phyloP scores from a whole-genome alignment of 2,888 invertebrate species.

The Diplazon laetatorius region DNA sequence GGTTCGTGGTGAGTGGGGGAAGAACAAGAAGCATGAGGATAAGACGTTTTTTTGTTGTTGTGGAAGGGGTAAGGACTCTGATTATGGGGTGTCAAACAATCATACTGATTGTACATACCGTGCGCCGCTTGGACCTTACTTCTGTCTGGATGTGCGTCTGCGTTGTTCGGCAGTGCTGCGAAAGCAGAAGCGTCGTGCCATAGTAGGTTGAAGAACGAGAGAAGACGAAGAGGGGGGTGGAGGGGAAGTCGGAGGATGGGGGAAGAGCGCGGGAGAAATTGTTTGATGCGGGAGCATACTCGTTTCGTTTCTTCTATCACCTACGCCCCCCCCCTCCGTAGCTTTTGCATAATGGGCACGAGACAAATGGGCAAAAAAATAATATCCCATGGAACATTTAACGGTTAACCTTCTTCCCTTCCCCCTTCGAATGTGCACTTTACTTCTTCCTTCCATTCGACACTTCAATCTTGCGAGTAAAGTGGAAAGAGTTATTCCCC shows the following conservation, averaged over 20 bases:
- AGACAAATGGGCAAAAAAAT: conserved; percentile 6
- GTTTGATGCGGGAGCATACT: conserved; percentile 38
- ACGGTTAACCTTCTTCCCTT: too few relatives aligned
- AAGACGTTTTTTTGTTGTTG: conserved; percentile 58
- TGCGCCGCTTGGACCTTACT: conserved; percentile 68
- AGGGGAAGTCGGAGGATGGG: not conserved
- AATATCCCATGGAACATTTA: too few relatives aligned
- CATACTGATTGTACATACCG: conserved; percentile 82
- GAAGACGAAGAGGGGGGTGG: conserved; percentile 6
- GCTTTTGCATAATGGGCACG: not conserved
- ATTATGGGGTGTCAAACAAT: conserved; percentile 83
- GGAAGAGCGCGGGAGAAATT: conserved; percentile 19
- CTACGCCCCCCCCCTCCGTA: conserved; percentile 19
- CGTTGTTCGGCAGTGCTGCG: conserved; percentile 14
- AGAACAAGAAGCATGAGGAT: conserved; percentile 65
- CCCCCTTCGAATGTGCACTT: too few relatives aligned
- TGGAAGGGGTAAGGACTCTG: conserved; percentile 79
- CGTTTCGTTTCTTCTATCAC: conserved; percentile 29
- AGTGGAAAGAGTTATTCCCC: conserved; percentile 4
- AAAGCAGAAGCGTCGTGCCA: conserved; percentile 32
- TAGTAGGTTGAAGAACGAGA: conserved; percentile 17
- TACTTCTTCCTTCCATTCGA: too few relatives aligned
- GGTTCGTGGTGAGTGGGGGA: conserved; percentile 48
- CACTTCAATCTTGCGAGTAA: not conserved
- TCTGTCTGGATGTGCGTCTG: conserved; percentile 58